Base-by-base conservation (phyloP, 1,140 invertebrate species). In the Tetramorium simillimum region DNA sequence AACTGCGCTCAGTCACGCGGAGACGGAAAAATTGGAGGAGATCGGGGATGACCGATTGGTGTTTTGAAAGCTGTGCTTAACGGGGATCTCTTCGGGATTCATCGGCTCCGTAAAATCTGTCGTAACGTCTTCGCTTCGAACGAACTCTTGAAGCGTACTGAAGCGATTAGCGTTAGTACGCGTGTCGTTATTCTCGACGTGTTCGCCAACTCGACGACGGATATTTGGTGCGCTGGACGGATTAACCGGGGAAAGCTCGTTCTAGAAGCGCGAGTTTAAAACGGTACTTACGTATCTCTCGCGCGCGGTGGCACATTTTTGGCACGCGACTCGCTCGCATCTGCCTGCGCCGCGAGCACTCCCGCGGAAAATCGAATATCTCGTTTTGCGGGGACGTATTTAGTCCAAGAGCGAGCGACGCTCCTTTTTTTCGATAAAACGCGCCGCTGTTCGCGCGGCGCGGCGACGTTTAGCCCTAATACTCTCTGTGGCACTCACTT, bases 231-330 rank as follows among this genome's bases (percentile, higher is more conserved):
- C 46, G 89, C 88, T 84, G 87, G 81, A 87, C 89, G 89, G 91
- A 93, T 92, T 92, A 85, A 92, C 88, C 40, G 53, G 40, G 53
- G 69, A 62, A 84, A 75, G 69, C 69, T 73, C 37, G 40, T 49
- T 92, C 91, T 90, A 91, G 92, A 89, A 93, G 90, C 86, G 87
- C 90, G 73, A 86, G 73, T 65, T 94, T 95, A 95, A 94, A 95
- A 94, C 94, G 92, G 94, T 95, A 94, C 93, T 95, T 93, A 92
- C 93, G 93, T 94, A 94, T 94, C 92, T 94, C 92, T 94, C 93
- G 90, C 92, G 91, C 92, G 88, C 89, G 90, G 85, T 94, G 94
- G 93, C 94, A 94, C 92, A 95, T 95, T 94, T 95, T 95, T 95
- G 94, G 94, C 94, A 95, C 93, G 92, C 90, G 89, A 87, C 90